Evolutionary conservation across 2,888 invertebrate genomes (phyloP).

Genomic region (Ichneumoninae sp.): DNA sequence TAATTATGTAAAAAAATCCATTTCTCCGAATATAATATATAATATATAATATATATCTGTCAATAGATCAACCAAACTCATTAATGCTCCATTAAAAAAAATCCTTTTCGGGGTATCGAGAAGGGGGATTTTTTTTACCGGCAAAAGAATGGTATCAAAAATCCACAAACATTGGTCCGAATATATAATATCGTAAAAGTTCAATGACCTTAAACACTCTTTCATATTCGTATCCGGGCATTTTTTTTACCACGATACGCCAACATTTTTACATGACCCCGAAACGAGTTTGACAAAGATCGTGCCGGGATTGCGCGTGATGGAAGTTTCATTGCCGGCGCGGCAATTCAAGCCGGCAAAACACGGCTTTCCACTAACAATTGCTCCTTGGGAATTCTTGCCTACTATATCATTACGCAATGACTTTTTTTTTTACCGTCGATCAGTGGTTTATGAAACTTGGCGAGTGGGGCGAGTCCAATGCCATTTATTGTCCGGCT

Average conservation of each 20-base stretch:
- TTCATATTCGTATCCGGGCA: background rate
- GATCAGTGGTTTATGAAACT: slow-evolving; percentile 65
- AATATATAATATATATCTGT: no score
- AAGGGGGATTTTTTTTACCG: no score
- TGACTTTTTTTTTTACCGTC: slow-evolving; percentile 48
- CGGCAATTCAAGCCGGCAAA: slow-evolving; percentile 7
- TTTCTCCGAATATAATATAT: background rate
- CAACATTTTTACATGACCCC: background rate
- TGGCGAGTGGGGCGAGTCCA: slow-evolving; percentile 71
- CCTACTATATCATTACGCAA: slow-evolving; percentile 61
- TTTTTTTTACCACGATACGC: background rate
- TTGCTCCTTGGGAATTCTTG: background rate
- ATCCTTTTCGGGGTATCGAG: no score
- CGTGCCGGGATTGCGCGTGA: background rate
- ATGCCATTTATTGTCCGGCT: slow-evolving; percentile 77
- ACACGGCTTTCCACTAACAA: slow-evolving; percentile 32
- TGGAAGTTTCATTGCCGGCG: slow-evolving; percentile 37
- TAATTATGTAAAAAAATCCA: no score
- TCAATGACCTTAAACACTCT: background rate
- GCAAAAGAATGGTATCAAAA: no score
- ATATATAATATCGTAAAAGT: background rate
- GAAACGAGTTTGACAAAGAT: slow-evolving; percentile 1
- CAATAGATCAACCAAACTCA: no score
- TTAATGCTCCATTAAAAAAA: no score
- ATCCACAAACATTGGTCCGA: background rate